These are phyloP conservation scores for Habroteleia sp. DNA, from an alignment of 2,888 invertebrate species.

Conservation along the genomic window DNA sequence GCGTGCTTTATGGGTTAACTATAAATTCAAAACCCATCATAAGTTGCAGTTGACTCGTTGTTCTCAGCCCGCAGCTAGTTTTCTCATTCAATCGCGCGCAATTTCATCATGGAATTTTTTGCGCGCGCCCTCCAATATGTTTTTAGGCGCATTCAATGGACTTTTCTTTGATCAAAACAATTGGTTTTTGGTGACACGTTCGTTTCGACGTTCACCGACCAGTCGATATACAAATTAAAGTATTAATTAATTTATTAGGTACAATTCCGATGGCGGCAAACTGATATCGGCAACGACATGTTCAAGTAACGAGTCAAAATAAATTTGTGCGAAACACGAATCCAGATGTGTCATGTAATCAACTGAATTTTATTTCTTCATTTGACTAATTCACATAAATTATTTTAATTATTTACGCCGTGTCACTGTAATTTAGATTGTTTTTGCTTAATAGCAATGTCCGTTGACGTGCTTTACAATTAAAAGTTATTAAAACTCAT, in stretches of 20 bases:
- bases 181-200: background rate
- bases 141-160: no score
- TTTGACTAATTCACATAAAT: background rate
- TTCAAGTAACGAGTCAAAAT: constrained; percentile 3
- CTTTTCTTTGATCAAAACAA: no score
- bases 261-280: background rate
- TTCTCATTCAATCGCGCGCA: no score
- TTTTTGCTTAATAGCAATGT: background rate
- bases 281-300: background rate
- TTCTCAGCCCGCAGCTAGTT: background rate
- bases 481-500: constrained; percentile 15
- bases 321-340: constrained; percentile 3
- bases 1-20: constrained; percentile 10
- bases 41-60: background rate
- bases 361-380: background rate
- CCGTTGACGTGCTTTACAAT: constrained; percentile 1
- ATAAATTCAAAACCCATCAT: constrained; percentile 5
- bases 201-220: background rate
- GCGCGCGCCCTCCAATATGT: no score
- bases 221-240: no score
- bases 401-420: background rate
- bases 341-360: background rate
- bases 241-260: background rate
- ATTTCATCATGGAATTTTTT: background rate
- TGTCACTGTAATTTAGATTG: background rate